Percentiles rank a stretch among this genome's conserved stretches.
These are phyloP conservation scores for Lipophrys pholis DNA, from an alignment of 2,113 vertebrate genomes.

Conservation along the genomic window DNA sequence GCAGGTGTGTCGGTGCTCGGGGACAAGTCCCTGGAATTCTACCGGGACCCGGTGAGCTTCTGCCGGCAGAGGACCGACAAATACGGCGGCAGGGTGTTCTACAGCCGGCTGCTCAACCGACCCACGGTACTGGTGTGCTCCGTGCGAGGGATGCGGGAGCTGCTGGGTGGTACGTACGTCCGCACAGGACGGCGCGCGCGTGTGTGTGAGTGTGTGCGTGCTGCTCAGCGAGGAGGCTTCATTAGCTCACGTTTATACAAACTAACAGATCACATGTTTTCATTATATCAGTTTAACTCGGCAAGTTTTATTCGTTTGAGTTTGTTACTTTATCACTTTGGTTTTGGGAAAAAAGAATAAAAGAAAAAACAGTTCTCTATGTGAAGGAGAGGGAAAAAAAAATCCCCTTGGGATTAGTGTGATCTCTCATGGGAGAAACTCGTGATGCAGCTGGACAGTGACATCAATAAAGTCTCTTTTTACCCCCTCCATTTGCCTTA, in stretches of 20 bases:
- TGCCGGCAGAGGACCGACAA: slow-evolving; percentile 66
- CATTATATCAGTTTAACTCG: too few species aligned
- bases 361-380: background rate
- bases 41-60: slow-evolving; percentile 76
- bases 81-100: slow-evolving; percentile 71
- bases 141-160: slow-evolving; percentile 67
- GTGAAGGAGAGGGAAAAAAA: background rate
- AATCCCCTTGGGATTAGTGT: slow-evolving; percentile 21
- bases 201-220: background rate
- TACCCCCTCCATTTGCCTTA: too few species aligned
- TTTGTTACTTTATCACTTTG: background rate
- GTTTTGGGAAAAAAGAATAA: background rate
- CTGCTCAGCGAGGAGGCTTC: too few species aligned
- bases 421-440: slow-evolving; percentile 56
- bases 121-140: slow-evolving; percentile 77
- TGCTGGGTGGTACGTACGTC: slow-evolving; percentile 69
- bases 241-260: too few species aligned
- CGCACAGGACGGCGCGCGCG: background rate
- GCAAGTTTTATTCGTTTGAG: too few species aligned
- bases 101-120: slow-evolving; percentile 74
- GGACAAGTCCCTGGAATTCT: slow-evolving; percentile 80
- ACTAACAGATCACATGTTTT: too few species aligned
- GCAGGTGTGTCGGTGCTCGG: slow-evolving; percentile 73
- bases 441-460: slow-evolving; percentile 23
- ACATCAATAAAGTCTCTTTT: too few species aligned